phyloP scores from a whole-genome alignment of 2,797 vertebrate species.

The Enteromius afrohamiltoni region DNA sequence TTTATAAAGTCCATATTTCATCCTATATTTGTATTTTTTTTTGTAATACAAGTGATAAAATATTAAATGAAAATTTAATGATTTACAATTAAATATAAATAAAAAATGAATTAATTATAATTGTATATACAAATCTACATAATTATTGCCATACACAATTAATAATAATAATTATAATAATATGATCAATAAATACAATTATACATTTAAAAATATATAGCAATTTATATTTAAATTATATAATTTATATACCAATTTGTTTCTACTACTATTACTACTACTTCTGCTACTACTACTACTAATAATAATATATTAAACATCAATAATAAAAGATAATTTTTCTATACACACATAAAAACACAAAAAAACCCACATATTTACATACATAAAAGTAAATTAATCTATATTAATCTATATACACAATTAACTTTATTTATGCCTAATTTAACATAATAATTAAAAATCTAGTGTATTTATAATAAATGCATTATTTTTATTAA shows the following conservation, averaged over 20 bases:
- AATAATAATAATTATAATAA: not conserved
- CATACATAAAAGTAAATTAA: not conserved
- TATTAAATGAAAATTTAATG: no score
- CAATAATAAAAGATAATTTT: not conserved
- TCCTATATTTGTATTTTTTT: no score
- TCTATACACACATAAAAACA: not conserved
- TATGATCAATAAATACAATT: not conserved
- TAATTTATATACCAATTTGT: not conserved
- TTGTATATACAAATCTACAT: no score
- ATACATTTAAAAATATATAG: no score
- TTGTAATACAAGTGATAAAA: no score
- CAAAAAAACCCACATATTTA: not conserved
- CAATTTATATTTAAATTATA: not conserved
- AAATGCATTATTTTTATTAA: no score
- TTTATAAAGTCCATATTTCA: not conserved
- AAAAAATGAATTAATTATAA: no score
- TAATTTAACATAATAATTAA: no score
- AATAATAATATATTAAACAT: not conserved
- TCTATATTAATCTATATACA: not conserved
- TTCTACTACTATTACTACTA: not conserved
- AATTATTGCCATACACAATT: no score
- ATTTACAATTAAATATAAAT: no score
- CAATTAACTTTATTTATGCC: not conserved
- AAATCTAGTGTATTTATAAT: no score
- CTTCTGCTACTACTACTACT: not conserved